A percentile compares a stretch with the other conserved stretches of the same genome.
phyloP scores from a whole-genome alignment of 2,113 vertebrate genomes.

The Archocentrus centrarchus region DNA sequence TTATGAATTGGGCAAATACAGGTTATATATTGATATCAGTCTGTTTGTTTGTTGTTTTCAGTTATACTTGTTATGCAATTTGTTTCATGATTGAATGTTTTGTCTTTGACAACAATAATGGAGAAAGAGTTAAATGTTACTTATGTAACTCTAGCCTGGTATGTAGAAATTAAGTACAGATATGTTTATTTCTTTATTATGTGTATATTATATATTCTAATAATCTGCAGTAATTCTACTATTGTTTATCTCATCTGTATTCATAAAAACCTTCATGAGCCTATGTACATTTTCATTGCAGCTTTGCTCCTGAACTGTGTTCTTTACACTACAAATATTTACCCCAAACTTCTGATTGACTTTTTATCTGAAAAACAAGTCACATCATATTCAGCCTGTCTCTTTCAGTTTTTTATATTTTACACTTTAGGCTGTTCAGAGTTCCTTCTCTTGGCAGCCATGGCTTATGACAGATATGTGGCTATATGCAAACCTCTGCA shows the following conservation, averaged over 20 bases:
- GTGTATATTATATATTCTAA: conserved; percentile 2
- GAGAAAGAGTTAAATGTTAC: conserved; percentile 3
- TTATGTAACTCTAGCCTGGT: conserved; percentile 1
- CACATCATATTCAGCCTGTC: background rate
- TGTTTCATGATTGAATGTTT: background rate
- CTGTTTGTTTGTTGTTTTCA: background rate
- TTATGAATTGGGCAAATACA: background rate
- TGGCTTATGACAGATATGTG: conserved; percentile 30
- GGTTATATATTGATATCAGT: background rate
- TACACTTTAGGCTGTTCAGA: background rate
- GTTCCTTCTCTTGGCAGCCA: conserved; percentile 8
- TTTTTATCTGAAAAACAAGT: conserved; percentile 9
- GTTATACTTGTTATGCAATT: background rate
- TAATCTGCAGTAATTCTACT: conserved; percentile 12
- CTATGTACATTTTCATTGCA: conserved; percentile 25
- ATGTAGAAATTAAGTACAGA: conserved; percentile 12
- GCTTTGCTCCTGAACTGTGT: background rate
- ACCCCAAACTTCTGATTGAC: background rate
- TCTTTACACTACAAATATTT: background rate
- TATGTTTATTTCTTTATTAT: conserved; percentile 21
- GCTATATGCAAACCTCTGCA: conserved; percentile 23
- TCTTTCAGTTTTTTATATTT: background rate
- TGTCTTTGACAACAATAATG: background rate
- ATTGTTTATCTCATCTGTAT: conserved; percentile 10
- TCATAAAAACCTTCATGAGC: background rate